Base-by-base conservation (phyloP, 2,888 invertebrate genomes). In the Rhagonycha fulva region DNA sequence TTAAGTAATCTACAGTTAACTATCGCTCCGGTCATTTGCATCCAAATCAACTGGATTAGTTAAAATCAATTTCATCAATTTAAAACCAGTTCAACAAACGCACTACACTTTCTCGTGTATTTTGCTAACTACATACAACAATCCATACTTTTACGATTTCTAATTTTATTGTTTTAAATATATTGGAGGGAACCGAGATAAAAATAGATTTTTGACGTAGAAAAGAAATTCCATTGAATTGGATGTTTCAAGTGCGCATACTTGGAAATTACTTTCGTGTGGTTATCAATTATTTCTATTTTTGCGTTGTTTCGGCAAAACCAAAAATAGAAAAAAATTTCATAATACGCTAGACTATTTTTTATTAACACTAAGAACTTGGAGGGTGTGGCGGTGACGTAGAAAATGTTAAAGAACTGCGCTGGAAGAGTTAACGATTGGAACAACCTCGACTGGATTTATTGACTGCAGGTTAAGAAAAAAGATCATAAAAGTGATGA, bases 1-100 rank as follows among this genome's bases (percentile, higher is more conserved):
- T 62, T 63, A 71, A 71, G 30, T 71, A 30, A 70, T 62, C 62
- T 71, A 63, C 28, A 63, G 63, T 71, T 71, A 19, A 28, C 62
- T 32, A 47, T 30, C 12, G 26, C 62, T 26, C 62, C 19, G 71
- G 71, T 71, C 71, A 71, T 71, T 71, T 71, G 71, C 71, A 71
- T 30, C 32, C 19, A 66, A 66, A 66, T 26, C 62, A 19, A 62
- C 62, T 62, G 23, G 23, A 66, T 47, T 47, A 9, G n/a, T 47
- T 47, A 47, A 47, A 47, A 47, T 47, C 1, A n/a, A 47, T 47
- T 47, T 47, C n/a, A 70, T 61, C 70, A 28, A 68, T 47, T 68
- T 19, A 26, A 70, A 70, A 70, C 70, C 70, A 70, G 70, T 70
- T 70, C 28, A 12, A 14, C 9, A 26, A 47, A 7, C 47, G 47